A percentile compares a stretch with the other conserved stretches of the same genome.
Evolutionary conservation across 1,140 invertebrate species (phyloP).

Genomic region (Cydia splendana): DNA sequence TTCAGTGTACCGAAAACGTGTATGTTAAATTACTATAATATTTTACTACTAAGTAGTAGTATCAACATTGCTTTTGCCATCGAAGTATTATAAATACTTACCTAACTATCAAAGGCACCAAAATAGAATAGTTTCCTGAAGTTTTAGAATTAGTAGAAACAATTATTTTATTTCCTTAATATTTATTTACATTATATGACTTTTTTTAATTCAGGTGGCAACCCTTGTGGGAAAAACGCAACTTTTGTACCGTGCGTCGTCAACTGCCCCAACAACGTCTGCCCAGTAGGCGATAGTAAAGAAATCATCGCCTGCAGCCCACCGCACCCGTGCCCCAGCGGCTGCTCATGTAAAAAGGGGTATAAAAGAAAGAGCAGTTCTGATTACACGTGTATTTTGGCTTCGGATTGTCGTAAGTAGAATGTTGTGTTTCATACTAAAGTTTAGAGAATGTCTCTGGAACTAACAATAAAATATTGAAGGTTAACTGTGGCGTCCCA

Average conservation of each 20-base stretch:
- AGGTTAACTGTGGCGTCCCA: no score
- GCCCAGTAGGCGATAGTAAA: conserved; percentile 46
- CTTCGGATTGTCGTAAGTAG: conserved; percentile 58
- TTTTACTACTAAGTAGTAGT: no score
- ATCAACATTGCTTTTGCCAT: no score
- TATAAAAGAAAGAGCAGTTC: conserved; percentile 44
- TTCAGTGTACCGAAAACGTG: no score
- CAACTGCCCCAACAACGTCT: conserved; percentile 50
- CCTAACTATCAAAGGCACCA: no score
- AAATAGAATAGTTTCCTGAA: no score
- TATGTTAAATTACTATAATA: no score
- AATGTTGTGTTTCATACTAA: neutral
- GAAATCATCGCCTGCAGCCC: conserved; percentile 45
- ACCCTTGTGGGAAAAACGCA: conserved; percentile 45
- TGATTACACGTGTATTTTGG: conserved; percentile 47
- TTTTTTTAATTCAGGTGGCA: neutral
- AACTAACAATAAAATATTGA: conserved; percentile 36
- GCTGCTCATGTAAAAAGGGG: conserved; percentile 48
- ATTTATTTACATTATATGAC: no score
- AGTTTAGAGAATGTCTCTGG: neutral
- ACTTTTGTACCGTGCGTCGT: conserved; percentile 47
- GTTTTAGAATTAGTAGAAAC: no score
- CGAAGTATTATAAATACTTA: no score
- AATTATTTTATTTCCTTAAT: no score
- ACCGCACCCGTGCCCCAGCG: conserved; percentile 46